These are phyloP conservation scores for Rhagoletis pomonella DNA, from an alignment of 1,140 invertebrate genomes.

Conservation along the genomic window DNA sequence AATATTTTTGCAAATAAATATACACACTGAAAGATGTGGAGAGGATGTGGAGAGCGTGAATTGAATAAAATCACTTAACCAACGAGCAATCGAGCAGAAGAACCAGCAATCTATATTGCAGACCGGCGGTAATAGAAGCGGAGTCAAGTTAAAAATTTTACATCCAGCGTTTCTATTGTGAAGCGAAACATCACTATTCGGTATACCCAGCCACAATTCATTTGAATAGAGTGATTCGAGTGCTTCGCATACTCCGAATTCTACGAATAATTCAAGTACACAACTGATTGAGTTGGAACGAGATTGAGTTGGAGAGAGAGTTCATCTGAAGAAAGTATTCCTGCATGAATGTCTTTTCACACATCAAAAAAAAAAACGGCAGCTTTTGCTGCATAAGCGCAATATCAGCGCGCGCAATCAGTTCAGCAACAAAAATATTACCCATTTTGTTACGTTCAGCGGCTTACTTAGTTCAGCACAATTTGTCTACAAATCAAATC, in stretches of 20 bases:
- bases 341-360: too few relatives aligned
- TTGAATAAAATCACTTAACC: background rate
- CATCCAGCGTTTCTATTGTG: background rate
- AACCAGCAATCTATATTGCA: too few relatives aligned
- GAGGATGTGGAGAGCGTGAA: background rate
- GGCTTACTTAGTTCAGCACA: conserved; percentile 19
- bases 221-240: background rate
- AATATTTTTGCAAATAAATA: background rate
- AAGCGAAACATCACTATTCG: background rate
- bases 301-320: too few relatives aligned
- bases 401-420: background rate
- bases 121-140: background rate
- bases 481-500: background rate
- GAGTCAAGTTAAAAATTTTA: too few relatives aligned
- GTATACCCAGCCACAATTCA: background rate
- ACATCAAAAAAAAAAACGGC: too few relatives aligned
- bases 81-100: background rate
- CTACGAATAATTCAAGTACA: too few relatives aligned
- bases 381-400: too few relatives aligned
- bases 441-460: background rate
- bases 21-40: background rate
- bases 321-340: too few relatives aligned
- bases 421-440: background rate
- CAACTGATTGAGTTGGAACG: too few relatives aligned
- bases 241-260: too few relatives aligned